Conservation (phyloP, 2,797 vertebrate genomes). For the Propithecus perrieri region DNA sequence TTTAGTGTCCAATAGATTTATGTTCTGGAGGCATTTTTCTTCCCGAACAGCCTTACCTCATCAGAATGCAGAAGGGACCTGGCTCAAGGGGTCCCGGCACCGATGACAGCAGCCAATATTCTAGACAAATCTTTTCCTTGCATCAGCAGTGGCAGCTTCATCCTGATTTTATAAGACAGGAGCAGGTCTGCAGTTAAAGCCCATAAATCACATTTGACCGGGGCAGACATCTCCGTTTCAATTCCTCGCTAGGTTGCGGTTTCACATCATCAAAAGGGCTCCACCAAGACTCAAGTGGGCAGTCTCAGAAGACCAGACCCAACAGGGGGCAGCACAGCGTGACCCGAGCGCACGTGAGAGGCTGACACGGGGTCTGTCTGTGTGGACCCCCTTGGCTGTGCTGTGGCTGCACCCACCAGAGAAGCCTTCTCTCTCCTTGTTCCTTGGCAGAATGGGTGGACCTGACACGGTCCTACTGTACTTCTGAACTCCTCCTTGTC, state of each 20-base stretch:
- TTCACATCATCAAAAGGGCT: neutral
- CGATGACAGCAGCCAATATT: neutral
- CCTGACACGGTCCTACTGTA: accelerated
- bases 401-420: neutral
- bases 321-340: neutral
- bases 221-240: neutral
- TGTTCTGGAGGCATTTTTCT: neutral
- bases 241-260: neutral
- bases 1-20: conserved; percentile 28
- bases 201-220: neutral
- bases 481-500: neutral
- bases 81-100: neutral
- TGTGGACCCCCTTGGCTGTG: accelerated
- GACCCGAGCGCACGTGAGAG: neutral
- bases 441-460: neutral
- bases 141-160: neutral
- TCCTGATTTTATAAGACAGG: neutral
- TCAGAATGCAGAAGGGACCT: conserved; percentile 6
- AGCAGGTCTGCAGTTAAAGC: neutral
- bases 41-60: neutral
- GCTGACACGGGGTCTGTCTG: accelerated
- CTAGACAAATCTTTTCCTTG: neutral
- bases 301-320: neutral
- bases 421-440: neutral
- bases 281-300: neutral